Base-by-base conservation (phyloP, 2,888 invertebrate genomes). In the Thymelicus sylvestris region DNA sequence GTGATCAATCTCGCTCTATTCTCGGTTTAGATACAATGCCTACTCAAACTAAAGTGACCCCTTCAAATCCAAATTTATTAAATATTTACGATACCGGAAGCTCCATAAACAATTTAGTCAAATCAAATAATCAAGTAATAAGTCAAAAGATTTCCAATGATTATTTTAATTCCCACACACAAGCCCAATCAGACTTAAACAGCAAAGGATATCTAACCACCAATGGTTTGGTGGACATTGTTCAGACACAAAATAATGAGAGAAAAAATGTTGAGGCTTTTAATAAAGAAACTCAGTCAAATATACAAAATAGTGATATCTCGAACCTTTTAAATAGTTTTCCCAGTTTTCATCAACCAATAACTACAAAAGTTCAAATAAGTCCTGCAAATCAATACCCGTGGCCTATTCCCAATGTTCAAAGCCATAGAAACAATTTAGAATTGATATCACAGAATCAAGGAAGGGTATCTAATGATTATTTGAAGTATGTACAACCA, bases 31-130 rank as follows among this genome's bases (percentile, higher is more conserved):
- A 57, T 38, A 13, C 8, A 41, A 39, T 39, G 6, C n/a, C 57
- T 6, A 12, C 38, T 59, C 59, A 59, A 59, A n/a, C 39, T 1
- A 38, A 39, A 59, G 39, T 39, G 7, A 39, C 7, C 3, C 59
- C 38, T 8, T 7, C 39, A 39, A 59, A 59, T 39, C n/a, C 38
- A 39, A 59, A 19, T 55, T 24, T 38, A 39, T 59, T 13, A 12
- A 59, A 39, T 39, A 59, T 59, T 59, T 39, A 59, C 55, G 55
- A 55, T 12, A n/a, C 10, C n/a, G 24, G 12, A 38, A 59, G 38
- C 38, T n/a, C 38, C 2, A n/a, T 55, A 55, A 24, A 24, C 10
- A 12, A 57, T n/a, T 57, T 57, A 31, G 15, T 31, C 3, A 0
- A 52, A 4, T 8, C 52, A 31, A 57, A 38, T 57, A 57, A 57